Evolutionary conservation across 1,140 invertebrate species (phyloP).

Genomic region (Venturia canescens): DNA sequence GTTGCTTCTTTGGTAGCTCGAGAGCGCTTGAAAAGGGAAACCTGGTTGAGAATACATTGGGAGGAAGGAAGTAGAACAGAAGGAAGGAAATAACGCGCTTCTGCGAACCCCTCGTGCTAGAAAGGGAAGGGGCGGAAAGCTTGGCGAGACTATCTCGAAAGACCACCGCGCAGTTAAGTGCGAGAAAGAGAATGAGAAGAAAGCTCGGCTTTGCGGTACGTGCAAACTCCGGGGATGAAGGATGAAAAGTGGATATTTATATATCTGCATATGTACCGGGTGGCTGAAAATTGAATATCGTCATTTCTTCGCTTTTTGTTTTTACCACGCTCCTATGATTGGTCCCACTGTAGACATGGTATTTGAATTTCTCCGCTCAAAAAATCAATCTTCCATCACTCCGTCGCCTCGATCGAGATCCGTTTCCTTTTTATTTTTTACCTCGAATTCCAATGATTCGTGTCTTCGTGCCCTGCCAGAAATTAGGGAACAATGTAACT

Average conservation of each 20-base stretch:
- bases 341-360: too few species aligned
- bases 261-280: background rate
- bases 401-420: too few species aligned
- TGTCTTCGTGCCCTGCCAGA: too few species aligned
- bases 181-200: background rate
- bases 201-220: conserved; percentile 8
- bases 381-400: too few species aligned
- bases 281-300: too few species aligned
- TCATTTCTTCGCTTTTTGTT: too few species aligned
- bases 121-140: conserved; percentile 5
- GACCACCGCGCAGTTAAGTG: background rate
- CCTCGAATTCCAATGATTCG: too few species aligned
- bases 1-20: conserved; percentile 6
- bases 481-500: too few species aligned
- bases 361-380: too few species aligned
- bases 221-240: conserved; percentile 47
- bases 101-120: background rate
- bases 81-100: conserved; percentile 39
- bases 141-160: conserved; percentile 4
- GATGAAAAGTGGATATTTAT: background rate
- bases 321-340: too few species aligned
- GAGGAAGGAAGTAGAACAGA: conserved; percentile 9
- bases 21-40: conserved; percentile 24
- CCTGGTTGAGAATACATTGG: conserved; percentile 39
- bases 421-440: too few species aligned